Conservation (phyloP, 2,888 invertebrate genomes). For the Spialia ferax region DNA sequence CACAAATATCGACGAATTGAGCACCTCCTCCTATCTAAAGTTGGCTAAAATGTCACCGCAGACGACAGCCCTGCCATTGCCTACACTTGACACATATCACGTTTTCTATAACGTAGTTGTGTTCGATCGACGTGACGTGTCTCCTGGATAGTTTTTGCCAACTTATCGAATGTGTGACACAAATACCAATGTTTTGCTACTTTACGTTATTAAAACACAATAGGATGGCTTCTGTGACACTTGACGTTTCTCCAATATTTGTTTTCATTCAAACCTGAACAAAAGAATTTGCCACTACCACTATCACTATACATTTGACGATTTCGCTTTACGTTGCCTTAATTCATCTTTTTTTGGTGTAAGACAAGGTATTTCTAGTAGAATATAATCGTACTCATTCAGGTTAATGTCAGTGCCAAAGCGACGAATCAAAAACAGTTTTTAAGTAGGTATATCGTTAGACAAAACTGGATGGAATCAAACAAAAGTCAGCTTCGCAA, state of each 20-base stretch:
- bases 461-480: too few relatives aligned
- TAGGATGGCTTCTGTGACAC: constrained; percentile 9
- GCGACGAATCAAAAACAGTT: too few relatives aligned
- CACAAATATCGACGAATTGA: not conserved
- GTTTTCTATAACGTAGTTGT: constrained; percentile 47
- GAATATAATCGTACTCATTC: too few relatives aligned
- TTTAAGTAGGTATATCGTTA: too few relatives aligned
- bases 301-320: too few relatives aligned
- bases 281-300: too few relatives aligned
- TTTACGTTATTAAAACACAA: constrained; percentile 36
- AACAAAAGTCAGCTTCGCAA: too few relatives aligned
- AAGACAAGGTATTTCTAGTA: too few relatives aligned
- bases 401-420: too few relatives aligned
- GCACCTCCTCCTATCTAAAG: too few relatives aligned
- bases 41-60: not conserved
- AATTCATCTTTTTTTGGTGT: too few relatives aligned
- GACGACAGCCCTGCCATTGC: constrained; percentile 40
- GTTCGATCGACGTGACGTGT: constrained; percentile 46
- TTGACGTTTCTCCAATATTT: not conserved
- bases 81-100: constrained; percentile 56
- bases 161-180: constrained; percentile 40
- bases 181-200: constrained; percentile 39
- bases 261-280: not conserved
- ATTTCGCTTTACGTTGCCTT: too few relatives aligned
- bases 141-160: constrained; percentile 33